phyloP scores from a whole-genome alignment of 2,797 vertebrate species.

The Hippoglossus hippoglossus region DNA sequence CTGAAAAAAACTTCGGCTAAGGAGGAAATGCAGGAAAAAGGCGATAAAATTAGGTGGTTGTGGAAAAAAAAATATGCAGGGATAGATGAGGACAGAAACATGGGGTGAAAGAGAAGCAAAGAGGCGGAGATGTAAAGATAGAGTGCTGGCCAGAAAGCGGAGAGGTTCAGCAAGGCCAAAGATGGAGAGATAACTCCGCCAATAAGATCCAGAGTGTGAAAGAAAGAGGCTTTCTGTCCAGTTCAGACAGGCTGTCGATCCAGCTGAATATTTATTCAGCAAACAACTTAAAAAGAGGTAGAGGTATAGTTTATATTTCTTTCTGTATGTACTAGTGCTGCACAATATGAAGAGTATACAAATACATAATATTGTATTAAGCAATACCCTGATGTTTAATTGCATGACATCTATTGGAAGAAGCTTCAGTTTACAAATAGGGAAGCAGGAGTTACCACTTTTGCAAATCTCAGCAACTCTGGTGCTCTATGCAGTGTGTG shows the following conservation, averaged over 20 bases:
- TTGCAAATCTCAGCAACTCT: no score
- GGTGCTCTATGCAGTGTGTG: no score
- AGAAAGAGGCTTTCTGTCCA: slow-evolving; percentile 66
- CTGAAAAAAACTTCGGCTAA: slow-evolving; percentile 33
- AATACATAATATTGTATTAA: not conserved
- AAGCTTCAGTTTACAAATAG: no score
- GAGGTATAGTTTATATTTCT: not conserved
- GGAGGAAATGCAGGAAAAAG: slow-evolving; percentile 30
- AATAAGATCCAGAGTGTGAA: slow-evolving; percentile 50
- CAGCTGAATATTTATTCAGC: slow-evolving; percentile 57
- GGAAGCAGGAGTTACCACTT: no score
- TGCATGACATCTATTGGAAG: no score
- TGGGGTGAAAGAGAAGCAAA: slow-evolving; percentile 35
- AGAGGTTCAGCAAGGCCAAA: slow-evolving; percentile 48
- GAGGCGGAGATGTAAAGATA: slow-evolving; percentile 60
- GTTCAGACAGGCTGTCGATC: slow-evolving; percentile 49
- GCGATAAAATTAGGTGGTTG: slow-evolving; percentile 28
- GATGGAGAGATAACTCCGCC: slow-evolving; percentile 67
- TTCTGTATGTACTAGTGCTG: not conserved
- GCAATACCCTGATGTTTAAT: no score
- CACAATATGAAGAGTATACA: not conserved
- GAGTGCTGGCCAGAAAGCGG: slow-evolving; percentile 42
- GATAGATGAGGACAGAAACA: slow-evolving; percentile 41
- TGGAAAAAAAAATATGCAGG: not conserved
- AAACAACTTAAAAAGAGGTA: slow-evolving; percentile 56